phyloP scores from a whole-genome alignment of 92 coral and sea anemone species.

The Ricordea florida region DNA sequence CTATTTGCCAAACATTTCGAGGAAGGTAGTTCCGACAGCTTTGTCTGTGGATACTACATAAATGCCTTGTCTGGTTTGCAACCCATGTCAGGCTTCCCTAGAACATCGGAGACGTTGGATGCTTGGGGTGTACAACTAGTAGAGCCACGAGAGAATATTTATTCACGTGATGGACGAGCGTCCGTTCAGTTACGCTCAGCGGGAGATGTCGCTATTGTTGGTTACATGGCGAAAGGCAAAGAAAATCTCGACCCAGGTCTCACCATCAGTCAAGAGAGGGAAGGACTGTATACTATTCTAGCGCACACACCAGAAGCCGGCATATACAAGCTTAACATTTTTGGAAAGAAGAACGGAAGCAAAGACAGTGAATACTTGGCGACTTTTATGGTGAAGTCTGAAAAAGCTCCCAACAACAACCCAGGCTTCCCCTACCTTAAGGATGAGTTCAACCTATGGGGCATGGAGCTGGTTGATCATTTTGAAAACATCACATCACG shows the following conservation, averaged over 20 bases:
- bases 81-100: conserved; percentile 60
- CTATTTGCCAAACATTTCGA: conserved; percentile 58
- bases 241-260: conserved; percentile 30
- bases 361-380: conserved; percentile 15
- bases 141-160: conserved; percentile 55
- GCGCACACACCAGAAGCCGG: conserved; percentile 52
- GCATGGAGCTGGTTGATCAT: conserved; percentile 56
- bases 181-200: conserved; percentile 31
- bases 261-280: background rate
- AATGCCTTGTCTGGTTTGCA: conserved; percentile 36
- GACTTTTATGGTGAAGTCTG: conserved; percentile 37
- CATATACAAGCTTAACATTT: conserved; percentile 46
- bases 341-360: conserved; percentile 30
- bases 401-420: conserved; percentile 20
- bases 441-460: conserved; percentile 54
- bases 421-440: conserved; percentile 70
- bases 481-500: conserved; percentile 60
- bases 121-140: conserved; percentile 54
- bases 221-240: conserved; percentile 20
- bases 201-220: conserved; percentile 21
- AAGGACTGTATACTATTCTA: conserved; percentile 6
- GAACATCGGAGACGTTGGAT: conserved; percentile 21
- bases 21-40: conserved; percentile 21
- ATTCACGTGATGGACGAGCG: conserved; percentile 49
- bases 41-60: conserved; percentile 64